Evolutionary conservation across 2,113 vertebrate genomes (phyloP).

Genomic region (Theristicus caerulescens): DNA sequence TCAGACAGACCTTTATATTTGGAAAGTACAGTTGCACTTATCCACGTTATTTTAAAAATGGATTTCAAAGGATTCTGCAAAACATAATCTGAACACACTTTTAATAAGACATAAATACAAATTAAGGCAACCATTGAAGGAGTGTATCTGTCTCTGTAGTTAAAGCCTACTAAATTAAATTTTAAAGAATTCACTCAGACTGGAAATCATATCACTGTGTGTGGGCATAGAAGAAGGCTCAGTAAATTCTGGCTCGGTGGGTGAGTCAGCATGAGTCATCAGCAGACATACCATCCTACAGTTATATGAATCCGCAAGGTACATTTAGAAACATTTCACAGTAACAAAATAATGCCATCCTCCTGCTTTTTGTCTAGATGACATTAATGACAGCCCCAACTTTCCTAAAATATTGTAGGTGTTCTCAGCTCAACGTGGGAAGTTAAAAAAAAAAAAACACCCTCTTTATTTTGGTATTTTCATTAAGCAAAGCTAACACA

Average conservation of each 20-base stretch:
- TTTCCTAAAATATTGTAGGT: constrained; percentile 20
- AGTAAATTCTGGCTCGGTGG: constrained; percentile 38
- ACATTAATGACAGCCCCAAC: neutral
- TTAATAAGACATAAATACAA: constrained; percentile 41
- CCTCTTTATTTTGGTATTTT: constrained; percentile 4
- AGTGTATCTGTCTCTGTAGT: constrained; percentile 34
- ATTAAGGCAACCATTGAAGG: constrained; percentile 21
- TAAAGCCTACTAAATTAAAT: constrained; percentile 58
- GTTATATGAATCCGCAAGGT: constrained; percentile 37
- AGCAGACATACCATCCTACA: constrained; percentile 40
- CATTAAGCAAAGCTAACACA: constrained; percentile 7
- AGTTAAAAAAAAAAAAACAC: neutral
- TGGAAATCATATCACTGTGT: constrained; percentile 63
- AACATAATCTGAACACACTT: constrained; percentile 19
- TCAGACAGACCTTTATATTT: neutral
- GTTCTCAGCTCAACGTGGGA: neutral
- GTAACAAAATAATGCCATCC: constrained; percentile 48
- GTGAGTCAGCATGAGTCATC: constrained; percentile 70
- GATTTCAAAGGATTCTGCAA: constrained; percentile 29
- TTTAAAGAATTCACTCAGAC: constrained; percentile 55
- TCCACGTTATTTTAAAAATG: neutral
- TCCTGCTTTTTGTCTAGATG: constrained; percentile 53
- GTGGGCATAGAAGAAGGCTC: constrained; percentile 41
- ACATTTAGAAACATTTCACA: constrained; percentile 59
- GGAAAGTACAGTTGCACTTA: neutral